Percentiles rank a stretch among this genome's conserved stretches.
phyloP scores from a whole-genome alignment of 2,888 invertebrate species.

The Nephrotoma appendiculata region DNA sequence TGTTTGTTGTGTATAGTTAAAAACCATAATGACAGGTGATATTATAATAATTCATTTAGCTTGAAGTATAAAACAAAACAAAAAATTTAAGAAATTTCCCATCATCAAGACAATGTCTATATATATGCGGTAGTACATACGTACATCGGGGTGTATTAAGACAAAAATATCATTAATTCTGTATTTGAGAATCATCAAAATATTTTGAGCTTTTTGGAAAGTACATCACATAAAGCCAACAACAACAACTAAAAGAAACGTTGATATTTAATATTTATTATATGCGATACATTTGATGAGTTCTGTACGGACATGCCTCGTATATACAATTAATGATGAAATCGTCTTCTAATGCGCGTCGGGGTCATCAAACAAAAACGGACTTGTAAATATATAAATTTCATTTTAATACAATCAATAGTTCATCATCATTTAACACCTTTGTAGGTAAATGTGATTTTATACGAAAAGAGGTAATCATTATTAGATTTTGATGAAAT shows the following conservation, averaged over 20 bases:
- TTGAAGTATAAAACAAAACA: neutral
- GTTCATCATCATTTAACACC: neutral
- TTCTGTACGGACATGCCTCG: neutral
- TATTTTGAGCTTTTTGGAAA: neutral
- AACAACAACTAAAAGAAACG: neutral
- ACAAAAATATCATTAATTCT: neutral
- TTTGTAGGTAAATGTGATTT: neutral
- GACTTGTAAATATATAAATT: neutral
- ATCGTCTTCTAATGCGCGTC: neutral
- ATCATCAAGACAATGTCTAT: neutral
- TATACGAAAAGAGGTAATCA: neutral
- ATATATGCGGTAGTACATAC: neutral
- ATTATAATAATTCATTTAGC: neutral
- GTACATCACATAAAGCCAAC: neutral
- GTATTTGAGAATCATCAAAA: neutral
- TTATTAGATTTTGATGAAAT: neutral
- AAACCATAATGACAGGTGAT: neutral
- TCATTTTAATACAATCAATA: neutral
- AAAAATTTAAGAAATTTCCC: neutral
- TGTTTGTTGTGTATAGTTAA: neutral
- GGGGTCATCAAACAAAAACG: neutral
- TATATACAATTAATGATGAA: neutral
- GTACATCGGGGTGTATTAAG: neutral
- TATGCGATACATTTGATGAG: neutral
- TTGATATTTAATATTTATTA: neutral